A percentile compares a stretch with the other conserved stretches of the same genome.
phyloP scores from a whole-genome alignment of 2,888 invertebrate species.

The Drosophila paracracens region DNA sequence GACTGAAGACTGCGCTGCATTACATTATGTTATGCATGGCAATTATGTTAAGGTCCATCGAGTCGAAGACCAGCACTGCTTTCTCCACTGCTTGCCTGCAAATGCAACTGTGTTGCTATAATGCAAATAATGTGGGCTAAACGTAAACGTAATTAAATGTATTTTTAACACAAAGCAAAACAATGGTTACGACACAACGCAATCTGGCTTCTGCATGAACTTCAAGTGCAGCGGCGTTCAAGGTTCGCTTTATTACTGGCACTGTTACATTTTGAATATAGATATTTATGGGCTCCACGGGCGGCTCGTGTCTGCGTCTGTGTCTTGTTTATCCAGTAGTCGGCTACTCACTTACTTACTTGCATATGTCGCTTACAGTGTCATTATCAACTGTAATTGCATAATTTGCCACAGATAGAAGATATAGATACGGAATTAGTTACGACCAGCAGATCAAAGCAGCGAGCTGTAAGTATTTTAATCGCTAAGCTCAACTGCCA shows the following conservation, averaged over 20 bases:
- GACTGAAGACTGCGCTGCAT: background rate
- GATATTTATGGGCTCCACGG: slow-evolving; percentile 29
- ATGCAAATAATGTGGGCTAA: background rate
- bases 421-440: slow-evolving; percentile 41
- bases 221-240: slow-evolving; percentile 30
- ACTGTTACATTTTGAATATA: slow-evolving; percentile 25
- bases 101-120: background rate
- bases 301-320: slow-evolving; percentile 17
- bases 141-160: slow-evolving; percentile 7
- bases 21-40: background rate
- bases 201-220: slow-evolving; percentile 7
- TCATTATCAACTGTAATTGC: slow-evolving; percentile 16
- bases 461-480: slow-evolving; percentile 52
- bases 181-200: slow-evolving; percentile 14
- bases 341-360: background rate
- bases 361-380: background rate
- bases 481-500: slow-evolving; percentile 36
- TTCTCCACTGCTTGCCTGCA: background rate
- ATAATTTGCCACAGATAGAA: slow-evolving; percentile 26
- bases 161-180: slow-evolving; percentile 1
- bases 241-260: slow-evolving; percentile 24
- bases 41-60: background rate
- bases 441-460: slow-evolving; percentile 47
- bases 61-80: background rate
- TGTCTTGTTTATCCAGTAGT: slow-evolving; percentile 34